Conservation (phyloP, 2,113 vertebrate genomes). For the Leptodactylus fuscus region DNA sequence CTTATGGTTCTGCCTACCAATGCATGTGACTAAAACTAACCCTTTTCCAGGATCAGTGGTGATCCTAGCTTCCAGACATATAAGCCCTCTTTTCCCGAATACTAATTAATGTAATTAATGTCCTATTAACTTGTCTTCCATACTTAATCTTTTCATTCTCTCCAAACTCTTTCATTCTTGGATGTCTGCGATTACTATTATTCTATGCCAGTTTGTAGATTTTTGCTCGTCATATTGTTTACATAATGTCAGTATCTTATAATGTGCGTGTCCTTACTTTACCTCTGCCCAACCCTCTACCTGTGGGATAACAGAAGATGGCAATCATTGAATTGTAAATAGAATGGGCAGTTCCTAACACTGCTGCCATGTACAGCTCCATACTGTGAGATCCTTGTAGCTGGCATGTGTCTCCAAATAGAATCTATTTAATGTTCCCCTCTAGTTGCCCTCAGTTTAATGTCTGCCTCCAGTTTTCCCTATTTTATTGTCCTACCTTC, state of each 20-base stretch:
- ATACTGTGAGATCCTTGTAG: background rate
- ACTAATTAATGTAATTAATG: no score
- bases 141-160: background rate
- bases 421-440: no score
- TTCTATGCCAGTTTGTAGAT: background rate
- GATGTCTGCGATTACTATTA: background rate
- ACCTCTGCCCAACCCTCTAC: background rate
- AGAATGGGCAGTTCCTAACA: background rate
- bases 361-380: background rate
- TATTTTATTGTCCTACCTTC: no score
- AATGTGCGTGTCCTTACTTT: slow-evolving; percentile 8
- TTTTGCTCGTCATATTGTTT: background rate
- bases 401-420: background rate
- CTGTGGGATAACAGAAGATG: background rate
- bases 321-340: background rate
- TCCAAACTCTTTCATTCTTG: background rate
- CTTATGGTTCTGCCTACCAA: background rate
- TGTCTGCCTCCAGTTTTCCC: no score
- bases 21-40: background rate
- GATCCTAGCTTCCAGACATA: background rate
- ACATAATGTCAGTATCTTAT: background rate
- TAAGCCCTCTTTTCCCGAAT: background rate
- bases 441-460: no score
- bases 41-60: background rate
- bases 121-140: no score